A percentile compares a stretch with the other conserved stretches of the same genome.
phyloP scores from a whole-genome alignment of 2,888 invertebrate genomes.

The Trichopoda pennipes region DNA sequence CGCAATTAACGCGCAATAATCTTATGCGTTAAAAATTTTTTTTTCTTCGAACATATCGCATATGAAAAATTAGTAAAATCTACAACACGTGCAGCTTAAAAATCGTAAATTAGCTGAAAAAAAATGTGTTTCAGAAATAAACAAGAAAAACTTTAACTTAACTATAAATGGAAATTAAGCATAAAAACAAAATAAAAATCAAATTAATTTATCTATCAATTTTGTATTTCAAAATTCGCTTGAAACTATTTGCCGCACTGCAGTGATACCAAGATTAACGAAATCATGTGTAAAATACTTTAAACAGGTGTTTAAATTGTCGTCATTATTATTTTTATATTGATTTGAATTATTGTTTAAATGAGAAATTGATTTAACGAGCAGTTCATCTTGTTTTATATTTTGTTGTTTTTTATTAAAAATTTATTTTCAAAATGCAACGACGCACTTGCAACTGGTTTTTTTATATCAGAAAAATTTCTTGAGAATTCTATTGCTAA shows the following conservation, averaged over 20 bases:
- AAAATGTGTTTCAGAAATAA: neutral
- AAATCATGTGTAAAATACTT: constrained; percentile 1
- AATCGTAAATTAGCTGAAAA: neutral
- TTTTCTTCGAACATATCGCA: neutral
- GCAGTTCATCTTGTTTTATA: constrained; percentile 31
- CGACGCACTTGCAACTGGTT: constrained; percentile 51
- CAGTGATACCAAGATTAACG: neutral
- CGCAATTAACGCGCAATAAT: constrained; percentile 62
- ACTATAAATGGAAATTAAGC: too few relatives aligned
- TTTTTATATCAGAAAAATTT: constrained; percentile 42
- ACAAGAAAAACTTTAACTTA: neutral
- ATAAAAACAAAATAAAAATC: neutral
- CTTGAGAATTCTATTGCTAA: too few relatives aligned
- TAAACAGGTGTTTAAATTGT: constrained; percentile 45
- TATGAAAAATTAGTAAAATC: constrained; percentile 26
- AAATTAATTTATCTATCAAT: constrained; percentile 2
- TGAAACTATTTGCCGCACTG: constrained; percentile 13
- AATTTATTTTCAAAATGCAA: constrained; percentile 26
- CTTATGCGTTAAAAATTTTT: neutral
- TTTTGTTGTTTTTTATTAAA: neutral
- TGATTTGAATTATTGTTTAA: neutral
- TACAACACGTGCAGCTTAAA: constrained; percentile 54
- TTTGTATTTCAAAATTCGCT: constrained; percentile 9
- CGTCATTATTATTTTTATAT: neutral
- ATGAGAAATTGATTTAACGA: neutral